Evolutionary conservation across 2,113 vertebrate species (phyloP).

Genomic region (Pavo muticus): DNA sequence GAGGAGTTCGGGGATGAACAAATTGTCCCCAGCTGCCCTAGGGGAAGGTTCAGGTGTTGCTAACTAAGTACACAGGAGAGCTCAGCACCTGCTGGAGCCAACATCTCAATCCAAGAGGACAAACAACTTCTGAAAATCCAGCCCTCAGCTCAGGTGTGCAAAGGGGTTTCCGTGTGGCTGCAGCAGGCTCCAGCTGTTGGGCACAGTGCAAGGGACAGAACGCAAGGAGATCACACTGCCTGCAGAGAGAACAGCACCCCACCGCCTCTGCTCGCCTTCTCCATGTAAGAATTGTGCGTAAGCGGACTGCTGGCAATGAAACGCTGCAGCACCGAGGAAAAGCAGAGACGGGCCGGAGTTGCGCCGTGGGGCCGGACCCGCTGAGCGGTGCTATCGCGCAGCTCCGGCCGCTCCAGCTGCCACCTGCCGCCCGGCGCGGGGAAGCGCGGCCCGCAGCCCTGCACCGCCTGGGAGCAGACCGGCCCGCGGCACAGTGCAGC

Average conservation of each 20-base stretch:
- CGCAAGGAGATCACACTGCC: not conserved
- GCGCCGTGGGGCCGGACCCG: accelerated
- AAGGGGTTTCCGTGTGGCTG: not conserved
- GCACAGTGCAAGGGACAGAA: not conserved
- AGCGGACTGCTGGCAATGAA: not conserved
- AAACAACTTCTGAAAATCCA: not conserved
- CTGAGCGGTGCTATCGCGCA: not conserved
- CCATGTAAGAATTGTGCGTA: too few species aligned
- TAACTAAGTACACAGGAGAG: not conserved
- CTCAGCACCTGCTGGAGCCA: not conserved
- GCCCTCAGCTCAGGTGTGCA: accelerated
- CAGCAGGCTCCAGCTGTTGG: not conserved
- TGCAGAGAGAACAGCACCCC: not conserved
- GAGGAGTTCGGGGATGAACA: not conserved
- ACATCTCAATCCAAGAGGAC: not conserved
- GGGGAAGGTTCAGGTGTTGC: not conserved
- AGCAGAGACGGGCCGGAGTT: not conserved
- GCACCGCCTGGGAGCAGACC: too few species aligned
- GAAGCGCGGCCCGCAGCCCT: too few species aligned
- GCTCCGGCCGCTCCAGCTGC: not conserved
- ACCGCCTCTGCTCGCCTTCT: not conserved
- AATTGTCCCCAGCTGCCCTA: not conserved
- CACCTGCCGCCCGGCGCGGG: not conserved
- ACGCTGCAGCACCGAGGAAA: accelerated
- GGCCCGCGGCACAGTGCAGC: too few species aligned